Conservation (phyloP, 1,140 invertebrate species). For the Trypoxylus dichotomus region DNA sequence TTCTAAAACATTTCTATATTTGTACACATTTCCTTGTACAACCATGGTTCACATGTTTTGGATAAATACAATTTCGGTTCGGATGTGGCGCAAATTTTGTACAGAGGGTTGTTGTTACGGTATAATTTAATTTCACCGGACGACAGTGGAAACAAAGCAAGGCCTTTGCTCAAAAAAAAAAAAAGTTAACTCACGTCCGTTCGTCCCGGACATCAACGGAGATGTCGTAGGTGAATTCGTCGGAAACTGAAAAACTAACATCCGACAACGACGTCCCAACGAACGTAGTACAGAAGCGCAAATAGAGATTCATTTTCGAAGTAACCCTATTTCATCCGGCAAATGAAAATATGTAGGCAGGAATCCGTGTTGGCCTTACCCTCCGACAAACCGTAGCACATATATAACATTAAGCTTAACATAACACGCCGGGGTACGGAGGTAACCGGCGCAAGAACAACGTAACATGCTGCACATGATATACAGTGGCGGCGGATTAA, state of each 20-base stretch:
- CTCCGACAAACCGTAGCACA: conserved; percentile 39
- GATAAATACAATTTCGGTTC: too few relatives aligned
- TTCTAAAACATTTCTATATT: too few relatives aligned
- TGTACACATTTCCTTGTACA: too few relatives aligned
- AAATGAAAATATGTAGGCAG: conserved; percentile 40
- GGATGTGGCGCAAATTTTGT: not conserved
- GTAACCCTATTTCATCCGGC: conserved; percentile 17
- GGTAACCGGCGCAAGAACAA: conserved; percentile 39
- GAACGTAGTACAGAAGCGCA: not conserved
- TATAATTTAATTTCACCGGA: not conserved
- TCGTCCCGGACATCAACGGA: not conserved
- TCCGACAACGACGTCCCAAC: not conserved
- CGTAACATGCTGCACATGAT: conserved; percentile 42
- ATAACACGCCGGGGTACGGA: conserved; percentile 34
- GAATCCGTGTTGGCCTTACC: conserved; percentile 36
- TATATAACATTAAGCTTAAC: conserved; percentile 42
- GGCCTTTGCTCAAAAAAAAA: not conserved
- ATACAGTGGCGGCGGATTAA: conserved; percentile 41
- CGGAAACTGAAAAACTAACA: not conserved
- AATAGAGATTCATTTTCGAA: conserved; percentile 28
- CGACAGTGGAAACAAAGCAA: not conserved
- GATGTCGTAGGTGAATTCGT: not conserved
- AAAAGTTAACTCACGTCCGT: too few relatives aligned
- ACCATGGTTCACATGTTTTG: too few relatives aligned
- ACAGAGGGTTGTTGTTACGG: not conserved